A percentile compares a stretch with the other conserved stretches of the same genome.
phyloP scores from a whole-genome alignment of 2,113 vertebrate genomes.

The Ailuropoda melanoleuca region DNA sequence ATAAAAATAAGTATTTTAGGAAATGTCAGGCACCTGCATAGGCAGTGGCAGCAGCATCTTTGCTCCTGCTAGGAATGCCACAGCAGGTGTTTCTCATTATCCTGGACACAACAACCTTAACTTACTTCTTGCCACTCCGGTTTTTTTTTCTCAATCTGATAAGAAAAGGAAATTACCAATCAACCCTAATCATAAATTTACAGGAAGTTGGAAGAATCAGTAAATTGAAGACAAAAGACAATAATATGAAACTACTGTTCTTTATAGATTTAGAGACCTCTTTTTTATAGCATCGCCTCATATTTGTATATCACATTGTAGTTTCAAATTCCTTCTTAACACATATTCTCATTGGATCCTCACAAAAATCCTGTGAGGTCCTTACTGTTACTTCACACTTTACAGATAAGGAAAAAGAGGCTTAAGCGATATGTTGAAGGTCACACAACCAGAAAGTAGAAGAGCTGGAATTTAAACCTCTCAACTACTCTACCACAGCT shows the following conservation, averaged over 20 bases:
- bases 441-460: not conserved
- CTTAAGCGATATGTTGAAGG: not conserved
- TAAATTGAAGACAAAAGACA: constrained; percentile 10
- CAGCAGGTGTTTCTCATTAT: not conserved
- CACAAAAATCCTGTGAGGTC: not conserved
- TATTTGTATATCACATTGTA: not conserved
- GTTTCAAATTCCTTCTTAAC: not conserved
- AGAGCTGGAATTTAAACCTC: not conserved
- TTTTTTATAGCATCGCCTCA: not conserved
- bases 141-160: not conserved
- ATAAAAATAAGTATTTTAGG: not conserved
- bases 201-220: not conserved
- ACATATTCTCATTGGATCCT: not conserved
- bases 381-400: not conserved
- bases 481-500: not conserved
- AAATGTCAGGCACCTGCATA: not conserved
- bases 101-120: not conserved
- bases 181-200: not conserved
- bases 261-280: not conserved
- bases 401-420: constrained; percentile 2
- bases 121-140: not conserved
- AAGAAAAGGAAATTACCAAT: not conserved
- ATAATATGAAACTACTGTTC: not conserved
- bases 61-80: not conserved
- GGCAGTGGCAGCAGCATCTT: not conserved